Conservation (phyloP, 2,797 vertebrate species). For the Mus spretus region DNA sequence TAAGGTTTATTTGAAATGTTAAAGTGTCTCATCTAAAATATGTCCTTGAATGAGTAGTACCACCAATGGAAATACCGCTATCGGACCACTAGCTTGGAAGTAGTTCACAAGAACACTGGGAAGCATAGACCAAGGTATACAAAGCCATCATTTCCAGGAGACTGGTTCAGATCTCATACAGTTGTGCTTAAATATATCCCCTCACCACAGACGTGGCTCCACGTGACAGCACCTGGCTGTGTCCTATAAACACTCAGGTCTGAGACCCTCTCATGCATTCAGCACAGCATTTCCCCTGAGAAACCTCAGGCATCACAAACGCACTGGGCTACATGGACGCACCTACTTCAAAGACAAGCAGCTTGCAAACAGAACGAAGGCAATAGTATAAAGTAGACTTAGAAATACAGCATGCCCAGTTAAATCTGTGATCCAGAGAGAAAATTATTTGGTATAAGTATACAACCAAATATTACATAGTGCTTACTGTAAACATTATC, state of each 20-base stretch:
- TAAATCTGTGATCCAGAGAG: not conserved
- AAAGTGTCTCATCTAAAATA: not conserved
- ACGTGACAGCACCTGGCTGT: fast-evolving
- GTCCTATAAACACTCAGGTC: fast-evolving
- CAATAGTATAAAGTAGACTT: not conserved
- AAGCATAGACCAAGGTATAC: not conserved
- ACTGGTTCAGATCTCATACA: fast-evolving
- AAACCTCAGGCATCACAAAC: not conserved
- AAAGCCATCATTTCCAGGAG: not conserved
- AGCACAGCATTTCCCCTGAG: fast-evolving
- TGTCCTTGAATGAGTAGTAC: not conserved
- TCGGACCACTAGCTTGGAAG: not conserved
- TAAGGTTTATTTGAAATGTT: not conserved
- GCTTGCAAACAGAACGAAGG: not conserved
- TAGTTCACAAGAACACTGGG: not conserved
- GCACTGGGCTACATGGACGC: not conserved
- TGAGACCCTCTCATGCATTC: not conserved
- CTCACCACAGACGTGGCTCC: fast-evolving
- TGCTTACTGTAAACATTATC: not conserved
- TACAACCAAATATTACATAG: not conserved
- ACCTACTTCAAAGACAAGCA: not conserved
- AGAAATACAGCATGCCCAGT: not conserved
- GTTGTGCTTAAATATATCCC: not conserved
- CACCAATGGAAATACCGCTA: fast-evolving
- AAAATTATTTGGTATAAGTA: not conserved